Evolutionary conservation across 1,140 invertebrate genomes (phyloP), one percentile per base, ranked within the genome.

Genomic region (Gonioctena quinquepunctata): DNA sequence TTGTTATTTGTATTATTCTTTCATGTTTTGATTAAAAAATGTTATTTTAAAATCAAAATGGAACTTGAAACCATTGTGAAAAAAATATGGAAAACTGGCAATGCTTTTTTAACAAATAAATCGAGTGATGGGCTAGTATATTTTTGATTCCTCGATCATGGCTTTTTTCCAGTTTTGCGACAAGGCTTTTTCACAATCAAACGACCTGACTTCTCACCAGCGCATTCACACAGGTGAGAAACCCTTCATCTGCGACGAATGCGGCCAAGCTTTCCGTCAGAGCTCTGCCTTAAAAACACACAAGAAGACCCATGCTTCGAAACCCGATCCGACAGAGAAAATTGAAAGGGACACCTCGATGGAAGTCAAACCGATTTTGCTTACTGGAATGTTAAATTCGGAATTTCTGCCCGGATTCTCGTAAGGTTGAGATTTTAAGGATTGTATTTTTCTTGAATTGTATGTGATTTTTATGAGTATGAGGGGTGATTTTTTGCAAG

Each of bases 221-320:
- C 86, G 93, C 0, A 92, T 90, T 3, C 94, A 95, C 74, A 93
- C 92, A 0, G 91, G 94, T 0, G 92, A 96, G 75, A 85, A 93
- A 33, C 94, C 94, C 0, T 96, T 91, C 78, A 88, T 90, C 26
- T 97, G 95, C 81, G 89, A 90, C 21, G 88, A 92, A 23, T 97
- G 96, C 78, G 92, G 91, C 3, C 91, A 93, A 69, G 87, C 90
- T 0, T 93, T 93, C 77, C 87, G 89, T 2, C 90, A 91, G 74
- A 88, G 87, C 18, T 87, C 89, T 0, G 89, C 88, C 0, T 76
- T 91, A 11, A 90, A 90, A 71, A 88, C 87, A 11, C 90, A 92
- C 72, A 84, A 89, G 3, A 90, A 90, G 72, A 87, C 87, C n/a
- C 90, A 91, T 73, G 59, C 76, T 7, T 73, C 77, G 1, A 42